Base-by-base conservation (phyloP, 2,888 invertebrate species). In the Polydesmus complanatus region DNA sequence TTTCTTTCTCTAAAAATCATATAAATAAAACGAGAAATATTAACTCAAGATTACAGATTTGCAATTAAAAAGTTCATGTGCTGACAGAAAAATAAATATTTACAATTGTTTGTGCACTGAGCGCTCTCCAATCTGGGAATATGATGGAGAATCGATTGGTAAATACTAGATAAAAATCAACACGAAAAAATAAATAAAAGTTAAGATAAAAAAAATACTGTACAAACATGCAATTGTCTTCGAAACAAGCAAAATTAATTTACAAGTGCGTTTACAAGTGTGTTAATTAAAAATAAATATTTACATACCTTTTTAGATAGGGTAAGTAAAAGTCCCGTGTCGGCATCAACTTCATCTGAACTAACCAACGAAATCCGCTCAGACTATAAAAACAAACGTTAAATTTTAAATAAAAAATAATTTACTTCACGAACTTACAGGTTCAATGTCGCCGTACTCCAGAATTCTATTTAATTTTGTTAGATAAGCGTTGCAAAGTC, bases 401-500 rank as follows among this genome's bases (percentile, higher is more conserved):
- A 8, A 8, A 37, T 1, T 11, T 5, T 11, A 27, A n/a, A 55
- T 3, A 27, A n/a, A 51, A 51, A 8, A 22, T 8, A 51, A 51
- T n/a, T 21, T 11, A 21, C n/a, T 22, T n/a, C 19, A n/a, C 3
- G 19, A 21, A 19, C 54, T 54, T 54, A 60, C 60, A n/a, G 54
- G 23, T 2, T 61, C 61, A 14, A 23, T 23, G 25, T 52, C 61
- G 3, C n/a, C 56, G n/a, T 54, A 25, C 51, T 65, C 63, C 2
- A 68, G 63, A 23, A 64, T 56, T 27, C 61, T 63, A 37, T 65
- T 62, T 55, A 68, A 62, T n/a, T 63, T 59, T 62, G 48, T 48
- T 3, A 64, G 53, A 63, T 72, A 69, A 27, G 70, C 67, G 64
- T 84, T 84, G 37, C 88, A 88, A 65, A 93, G 80, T 71, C 88